Percentiles rank a stretch among this genome's conserved stretches.
Evolutionary conservation across 1,140 invertebrate species (phyloP).

Genomic region (Euglossa dilemma): DNA sequence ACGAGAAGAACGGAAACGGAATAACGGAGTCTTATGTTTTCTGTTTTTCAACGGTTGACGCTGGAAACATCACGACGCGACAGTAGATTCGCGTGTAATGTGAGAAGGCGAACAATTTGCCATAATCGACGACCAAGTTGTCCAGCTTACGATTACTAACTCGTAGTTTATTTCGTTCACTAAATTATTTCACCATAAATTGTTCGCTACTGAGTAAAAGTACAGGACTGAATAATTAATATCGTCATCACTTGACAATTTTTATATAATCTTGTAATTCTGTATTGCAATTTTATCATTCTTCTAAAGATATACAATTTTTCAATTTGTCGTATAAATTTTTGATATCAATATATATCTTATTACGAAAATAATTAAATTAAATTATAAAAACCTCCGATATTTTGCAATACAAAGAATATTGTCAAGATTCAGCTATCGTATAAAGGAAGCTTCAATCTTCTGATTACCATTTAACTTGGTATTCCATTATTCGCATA

Average conservation of each 20-base stretch:
- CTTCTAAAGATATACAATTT: too few relatives aligned
- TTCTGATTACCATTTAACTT: not conserved
- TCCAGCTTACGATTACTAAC: not conserved
- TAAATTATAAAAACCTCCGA: not conserved
- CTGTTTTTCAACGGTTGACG: constrained; percentile 7
- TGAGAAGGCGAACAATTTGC: constrained; percentile 3
- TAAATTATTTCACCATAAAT: not conserved
- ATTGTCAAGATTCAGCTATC: not conserved
- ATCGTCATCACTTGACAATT: too few relatives aligned
- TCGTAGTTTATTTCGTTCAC: not conserved
- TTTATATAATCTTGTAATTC: too few relatives aligned
- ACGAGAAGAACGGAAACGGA: not conserved
- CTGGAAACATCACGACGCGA: not conserved
- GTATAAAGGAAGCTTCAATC: not conserved
- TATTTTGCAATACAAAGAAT: not conserved
- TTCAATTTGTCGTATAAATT: not conserved
- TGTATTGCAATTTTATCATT: not conserved
- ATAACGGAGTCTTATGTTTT: constrained; percentile 6
- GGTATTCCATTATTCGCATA: not conserved
- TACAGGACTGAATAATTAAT: not conserved
- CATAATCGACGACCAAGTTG: not conserved
- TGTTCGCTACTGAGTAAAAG: not conserved
- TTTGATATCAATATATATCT: not conserved
- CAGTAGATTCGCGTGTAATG: not conserved
- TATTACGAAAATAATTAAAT: not conserved